Evolutionary conservation across 2,888 invertebrate species (phyloP), one percentile per base, ranked within the genome.

Genomic region (Ormia ochracea): DNA sequence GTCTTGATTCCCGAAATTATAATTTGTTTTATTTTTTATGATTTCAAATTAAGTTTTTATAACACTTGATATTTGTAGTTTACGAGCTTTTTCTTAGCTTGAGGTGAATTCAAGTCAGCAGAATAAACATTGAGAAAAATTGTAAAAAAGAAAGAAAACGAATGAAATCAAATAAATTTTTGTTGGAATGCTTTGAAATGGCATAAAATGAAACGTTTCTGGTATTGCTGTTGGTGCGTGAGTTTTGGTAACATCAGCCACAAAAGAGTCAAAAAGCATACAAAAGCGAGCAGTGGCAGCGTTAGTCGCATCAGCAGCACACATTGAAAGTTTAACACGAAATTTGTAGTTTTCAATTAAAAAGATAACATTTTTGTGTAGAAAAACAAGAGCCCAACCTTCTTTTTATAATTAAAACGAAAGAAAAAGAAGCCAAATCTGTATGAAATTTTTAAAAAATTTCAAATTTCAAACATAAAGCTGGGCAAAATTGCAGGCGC

Each of bases 331-430:
- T 76, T 72, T 76, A 72, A 75, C 75, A 80, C 76, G 80, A 80
- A 80, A 76, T 80, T 80, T 80, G 76, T 80, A 80, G 80, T 80
- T 80, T 80, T 80, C 76, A 80, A 80, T 80, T 80, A 80, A 80
- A 80, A 76, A 80, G 80, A 80, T 80, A 80, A 80, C 54, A 76
- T 76, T 79, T 80, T 69, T 66, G 70, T 76, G 65, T 48, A 50
- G 76, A 80, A 80, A 74, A 80, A 79, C 75, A 79, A 66, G 59
- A 80, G 80, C 80, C 80, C 80, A 80, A 76, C 76, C 80, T 80
- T 76, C 80, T 80, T 80, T 79, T 80, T 76, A 80, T 80, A 80
- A 80, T 80, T 80, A 80, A 80, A 78, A 76, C 61, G 68, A 50
- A 74, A 58, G 56, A 48, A 66, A 69, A 70, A 66, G 63, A 56